Conservation (phyloP, 2,797 vertebrate species). For the Acomys russatus region DNA sequence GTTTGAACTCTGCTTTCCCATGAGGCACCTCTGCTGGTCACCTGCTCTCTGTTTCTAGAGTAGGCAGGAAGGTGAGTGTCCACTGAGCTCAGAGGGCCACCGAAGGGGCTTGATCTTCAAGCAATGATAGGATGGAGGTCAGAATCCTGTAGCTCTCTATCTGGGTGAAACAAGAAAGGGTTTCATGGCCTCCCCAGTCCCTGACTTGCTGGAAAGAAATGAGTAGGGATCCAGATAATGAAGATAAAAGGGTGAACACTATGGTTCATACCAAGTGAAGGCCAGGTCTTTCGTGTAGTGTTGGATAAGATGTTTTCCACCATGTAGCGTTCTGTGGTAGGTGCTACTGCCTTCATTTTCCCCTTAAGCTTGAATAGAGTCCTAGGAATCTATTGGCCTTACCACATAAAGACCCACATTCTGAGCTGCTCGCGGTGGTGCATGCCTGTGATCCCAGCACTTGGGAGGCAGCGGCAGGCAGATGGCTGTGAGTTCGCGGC, state of each 20-base stretch:
- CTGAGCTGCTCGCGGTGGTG: not conserved
- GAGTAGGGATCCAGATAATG: not conserved
- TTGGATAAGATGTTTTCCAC: not conserved
- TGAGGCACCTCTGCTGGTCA: not conserved
- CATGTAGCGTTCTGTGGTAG: not conserved
- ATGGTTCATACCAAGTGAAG: not conserved
- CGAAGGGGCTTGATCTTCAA: not conserved
- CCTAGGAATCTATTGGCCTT: not conserved
- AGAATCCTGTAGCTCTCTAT: not conserved
- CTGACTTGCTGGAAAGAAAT: not conserved
- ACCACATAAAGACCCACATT: not conserved
- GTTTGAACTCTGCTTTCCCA: not conserved
- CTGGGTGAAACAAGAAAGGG: not conserved
- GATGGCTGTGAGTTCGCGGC: too few relatives aligned
- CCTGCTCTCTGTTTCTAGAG: not conserved
- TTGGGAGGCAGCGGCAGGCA: too few relatives aligned
- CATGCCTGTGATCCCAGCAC: too few relatives aligned
- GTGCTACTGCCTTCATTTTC: not conserved
- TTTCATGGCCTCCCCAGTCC: not conserved
- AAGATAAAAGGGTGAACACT: not conserved
- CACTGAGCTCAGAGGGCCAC: not conserved
- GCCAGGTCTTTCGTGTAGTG: not conserved
- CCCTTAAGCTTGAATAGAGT: not conserved
- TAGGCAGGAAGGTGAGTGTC: not conserved
- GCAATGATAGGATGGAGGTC: not conserved